Evolutionary conservation across 2,113 vertebrate genomes (phyloP).

Genomic region (Pseudorasbora parva): DNA sequence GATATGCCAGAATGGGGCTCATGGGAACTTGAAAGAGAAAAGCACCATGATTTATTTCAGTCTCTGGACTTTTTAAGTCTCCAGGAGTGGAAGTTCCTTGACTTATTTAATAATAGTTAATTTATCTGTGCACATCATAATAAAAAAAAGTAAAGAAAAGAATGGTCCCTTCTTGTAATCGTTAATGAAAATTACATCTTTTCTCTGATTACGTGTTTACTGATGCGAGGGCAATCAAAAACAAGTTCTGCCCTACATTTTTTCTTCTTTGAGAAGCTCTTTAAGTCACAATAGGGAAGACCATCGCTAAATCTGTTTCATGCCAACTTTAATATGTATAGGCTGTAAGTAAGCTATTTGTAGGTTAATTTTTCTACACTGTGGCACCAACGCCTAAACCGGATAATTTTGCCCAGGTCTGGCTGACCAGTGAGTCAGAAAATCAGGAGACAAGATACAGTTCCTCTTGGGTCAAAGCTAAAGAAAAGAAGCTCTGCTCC

Average conservation of each 20-base stretch:
- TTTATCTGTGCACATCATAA: too few relatives aligned
- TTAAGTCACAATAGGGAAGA: background rate
- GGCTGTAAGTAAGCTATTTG: background rate
- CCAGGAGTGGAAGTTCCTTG: background rate
- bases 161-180: too few relatives aligned
- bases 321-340: background rate
- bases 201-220: too few relatives aligned
- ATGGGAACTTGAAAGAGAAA: conserved; percentile 21
- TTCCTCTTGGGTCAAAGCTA: conserved; percentile 7
- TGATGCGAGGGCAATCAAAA: too few relatives aligned
- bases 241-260: background rate
- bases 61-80: conserved; percentile 3
- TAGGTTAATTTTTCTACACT: background rate
- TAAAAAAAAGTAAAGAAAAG: too few relatives aligned
- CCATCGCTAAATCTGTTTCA: background rate
- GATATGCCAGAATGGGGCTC: conserved; percentile 35
- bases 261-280: background rate
- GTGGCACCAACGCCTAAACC: background rate
- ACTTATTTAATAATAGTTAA: background rate
- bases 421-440: background rate
- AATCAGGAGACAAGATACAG: background rate
- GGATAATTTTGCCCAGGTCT: background rate
- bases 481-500: conserved; percentile 4
- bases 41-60: conserved; percentile 26
- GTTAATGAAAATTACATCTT: too few relatives aligned